Evolutionary conservation across 2,797 vertebrate genomes (phyloP).

Genomic region (Sorex maritimensis): DNA sequence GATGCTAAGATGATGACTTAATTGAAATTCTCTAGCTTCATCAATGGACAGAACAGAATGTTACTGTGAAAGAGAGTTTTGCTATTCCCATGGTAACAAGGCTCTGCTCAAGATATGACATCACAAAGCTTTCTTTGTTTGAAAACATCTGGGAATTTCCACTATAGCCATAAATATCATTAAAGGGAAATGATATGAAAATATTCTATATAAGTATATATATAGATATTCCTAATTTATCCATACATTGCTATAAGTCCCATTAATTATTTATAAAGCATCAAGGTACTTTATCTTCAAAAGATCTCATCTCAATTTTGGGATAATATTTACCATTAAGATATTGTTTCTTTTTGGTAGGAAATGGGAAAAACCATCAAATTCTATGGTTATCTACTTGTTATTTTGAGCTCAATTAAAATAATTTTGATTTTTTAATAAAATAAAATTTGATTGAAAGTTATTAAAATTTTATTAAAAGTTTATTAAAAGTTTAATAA

Average conservation of each 20-base stretch:
- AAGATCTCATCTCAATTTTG: constrained; percentile 63
- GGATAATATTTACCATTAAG: constrained; percentile 56
- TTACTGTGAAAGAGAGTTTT: constrained; percentile 74
- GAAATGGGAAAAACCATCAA: constrained; percentile 23
- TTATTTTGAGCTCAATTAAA: not conserved
- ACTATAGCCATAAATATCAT: constrained; percentile 64
- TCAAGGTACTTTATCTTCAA: constrained; percentile 50
- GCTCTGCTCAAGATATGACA: constrained; percentile 81
- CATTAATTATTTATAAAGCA: constrained; percentile 58
- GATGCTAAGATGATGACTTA: constrained; percentile 63
- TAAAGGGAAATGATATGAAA: constrained; percentile 71
- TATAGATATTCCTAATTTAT: constrained; percentile 76
- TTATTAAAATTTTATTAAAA: too few species aligned
- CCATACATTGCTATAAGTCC: constrained; percentile 70
- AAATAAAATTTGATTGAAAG: too few species aligned
- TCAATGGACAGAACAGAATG: constrained; percentile 73
- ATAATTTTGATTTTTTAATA: not conserved
- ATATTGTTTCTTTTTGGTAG: not conserved
- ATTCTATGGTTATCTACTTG: constrained; percentile 18
- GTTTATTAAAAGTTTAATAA: too few species aligned
- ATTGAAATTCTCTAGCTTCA: constrained; percentile 67
- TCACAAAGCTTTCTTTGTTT: constrained; percentile 71
- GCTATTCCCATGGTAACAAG: constrained; percentile 82
- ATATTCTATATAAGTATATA: constrained; percentile 75
- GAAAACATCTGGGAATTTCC: constrained; percentile 75